Base-by-base conservation (phyloP, 1,140 invertebrate species). In the Sesamia nonagrioides region DNA sequence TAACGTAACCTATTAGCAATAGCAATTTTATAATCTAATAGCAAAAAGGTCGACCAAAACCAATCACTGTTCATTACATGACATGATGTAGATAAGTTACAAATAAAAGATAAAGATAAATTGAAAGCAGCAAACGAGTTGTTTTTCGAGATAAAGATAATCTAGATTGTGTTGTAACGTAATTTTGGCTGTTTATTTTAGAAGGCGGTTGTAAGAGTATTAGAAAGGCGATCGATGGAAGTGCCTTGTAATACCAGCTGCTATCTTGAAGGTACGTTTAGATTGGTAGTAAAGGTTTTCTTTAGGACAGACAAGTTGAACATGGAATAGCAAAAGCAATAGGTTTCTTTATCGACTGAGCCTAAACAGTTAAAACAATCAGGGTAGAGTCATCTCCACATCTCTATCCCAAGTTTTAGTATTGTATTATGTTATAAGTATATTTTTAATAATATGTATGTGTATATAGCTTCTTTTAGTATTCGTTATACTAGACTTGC, bases 191-290 rank as follows among this genome's bases (percentile, higher is more conserved):
- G 60, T 11, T 50, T 48, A 69, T 69, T 21, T 69, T 6, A 45
- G 8, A 68, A 63, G 18, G 17, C 37, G 61, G 42, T 66, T 66
- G 21, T 69, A 27, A 37, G 17, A 40, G 60, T 13, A 45, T 48
- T 68, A 50, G 66, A 69, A 69, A 69, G 66, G 66, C 11, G 18
- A 48, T 69, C 40, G 17, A 42, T 17, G 60, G 35, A 63, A 69
- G 66, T 50, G 66, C 21, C 40, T 69, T 69, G 33, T 63, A 56
- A 56, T 69, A 50, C 42, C 66, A 48, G 21, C 21, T 33, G 61
- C 37, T 37, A 66, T 66, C 37, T 40, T 66, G 37, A 42, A 42
- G 37, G 33, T 11, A 37, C 61, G 61, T 66, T 66, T 45, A 66
- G 61, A 40, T 9, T 18, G n/a, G 33, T 6, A 4, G 60, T 37